Evolutionary conservation across 2,113 vertebrate genomes (phyloP).

Genomic region (Accipiter cooperii): DNA sequence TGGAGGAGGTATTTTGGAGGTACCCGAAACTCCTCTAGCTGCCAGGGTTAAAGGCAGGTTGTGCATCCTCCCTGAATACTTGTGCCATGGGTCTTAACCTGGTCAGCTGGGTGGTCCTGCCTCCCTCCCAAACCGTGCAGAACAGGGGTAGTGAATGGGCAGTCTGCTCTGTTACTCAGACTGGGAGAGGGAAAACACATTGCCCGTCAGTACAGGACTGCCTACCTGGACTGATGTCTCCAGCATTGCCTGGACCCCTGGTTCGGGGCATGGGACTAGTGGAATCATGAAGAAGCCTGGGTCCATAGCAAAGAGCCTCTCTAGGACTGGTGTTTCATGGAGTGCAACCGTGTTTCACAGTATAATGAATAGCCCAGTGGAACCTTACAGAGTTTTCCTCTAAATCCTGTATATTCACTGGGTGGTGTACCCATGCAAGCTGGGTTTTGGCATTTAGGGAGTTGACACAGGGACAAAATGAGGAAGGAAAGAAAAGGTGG

Average conservation of each 20-base stretch:
- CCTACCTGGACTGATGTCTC: background rate
- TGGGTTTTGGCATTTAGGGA: background rate
- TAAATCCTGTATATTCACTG: background rate
- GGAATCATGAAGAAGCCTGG: background rate
- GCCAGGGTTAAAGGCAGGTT: background rate
- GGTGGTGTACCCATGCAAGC: accelerated
- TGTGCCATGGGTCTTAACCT: background rate
- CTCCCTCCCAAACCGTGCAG: background rate
- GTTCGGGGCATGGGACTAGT: background rate
- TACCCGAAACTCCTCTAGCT: background rate
- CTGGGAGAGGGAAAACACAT: background rate
- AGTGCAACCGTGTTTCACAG: background rate
- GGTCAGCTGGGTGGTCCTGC: background rate
- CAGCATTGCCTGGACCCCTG: background rate
- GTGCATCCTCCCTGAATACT: background rate
- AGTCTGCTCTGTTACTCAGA: background rate
- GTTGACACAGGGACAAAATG: accelerated
- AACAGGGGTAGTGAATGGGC: accelerated
- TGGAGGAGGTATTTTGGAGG: background rate
- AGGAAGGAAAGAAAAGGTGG: background rate
- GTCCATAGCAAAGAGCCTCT: background rate
- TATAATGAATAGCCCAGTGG: background rate
- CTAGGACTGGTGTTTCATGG: background rate
- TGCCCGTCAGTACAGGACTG: background rate
- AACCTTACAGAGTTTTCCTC: background rate